Percentiles rank a stretch among this genome's conserved stretches.
phyloP scores from a whole-genome alignment of 2,888 invertebrate species.

The Limnephilus auricula region DNA sequence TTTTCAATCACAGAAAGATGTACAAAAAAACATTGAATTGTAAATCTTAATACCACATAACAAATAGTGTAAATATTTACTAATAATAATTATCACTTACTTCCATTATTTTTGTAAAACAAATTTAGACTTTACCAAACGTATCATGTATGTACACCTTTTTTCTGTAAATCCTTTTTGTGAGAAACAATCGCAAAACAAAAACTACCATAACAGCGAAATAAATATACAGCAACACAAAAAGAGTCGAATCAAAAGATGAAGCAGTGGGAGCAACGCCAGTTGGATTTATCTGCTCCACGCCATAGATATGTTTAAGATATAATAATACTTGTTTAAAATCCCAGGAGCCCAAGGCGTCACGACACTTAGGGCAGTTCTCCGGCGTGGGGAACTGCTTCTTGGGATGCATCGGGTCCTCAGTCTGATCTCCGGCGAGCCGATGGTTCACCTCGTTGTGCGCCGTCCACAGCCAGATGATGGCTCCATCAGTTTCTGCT shows the following conservation, averaged over 20 bases:
- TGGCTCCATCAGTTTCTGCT: slow-evolving; percentile 83
- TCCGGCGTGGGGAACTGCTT: slow-evolving; percentile 88
- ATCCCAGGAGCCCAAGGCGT: slow-evolving; percentile 80
- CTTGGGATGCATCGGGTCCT: slow-evolving; percentile 94
- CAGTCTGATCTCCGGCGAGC: slow-evolving; percentile 89
- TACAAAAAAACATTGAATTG: slow-evolving; percentile 2
- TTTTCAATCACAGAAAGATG: slow-evolving; percentile 1
- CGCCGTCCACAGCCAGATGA: slow-evolving; percentile 95
- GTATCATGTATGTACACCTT: slow-evolving; percentile 84
- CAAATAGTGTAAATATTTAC: slow-evolving; percentile 51
- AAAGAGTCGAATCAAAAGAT: slow-evolving; percentile 75
- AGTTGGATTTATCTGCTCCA: slow-evolving; percentile 71
- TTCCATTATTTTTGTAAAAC: slow-evolving; percentile 38
- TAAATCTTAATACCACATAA: slow-evolving; percentile 8
- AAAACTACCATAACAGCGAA: slow-evolving; percentile 86
- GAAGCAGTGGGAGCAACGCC: slow-evolving; percentile 71
- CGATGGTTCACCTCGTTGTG: slow-evolving; percentile 96
- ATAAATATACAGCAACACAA: slow-evolving; percentile 85
- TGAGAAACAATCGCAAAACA: slow-evolving; percentile 86
- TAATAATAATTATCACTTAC: slow-evolving; percentile 55
- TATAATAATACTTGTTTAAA: slow-evolving; percentile 81
- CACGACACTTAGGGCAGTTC: slow-evolving; percentile 84
- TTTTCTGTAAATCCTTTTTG: slow-evolving; percentile 84
- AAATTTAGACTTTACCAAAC: slow-evolving; percentile 83
- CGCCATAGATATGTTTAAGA: slow-evolving; percentile 77